Evolutionary conservation across 2,113 vertebrate species (phyloP).

Genomic region (Cariama cristata): DNA sequence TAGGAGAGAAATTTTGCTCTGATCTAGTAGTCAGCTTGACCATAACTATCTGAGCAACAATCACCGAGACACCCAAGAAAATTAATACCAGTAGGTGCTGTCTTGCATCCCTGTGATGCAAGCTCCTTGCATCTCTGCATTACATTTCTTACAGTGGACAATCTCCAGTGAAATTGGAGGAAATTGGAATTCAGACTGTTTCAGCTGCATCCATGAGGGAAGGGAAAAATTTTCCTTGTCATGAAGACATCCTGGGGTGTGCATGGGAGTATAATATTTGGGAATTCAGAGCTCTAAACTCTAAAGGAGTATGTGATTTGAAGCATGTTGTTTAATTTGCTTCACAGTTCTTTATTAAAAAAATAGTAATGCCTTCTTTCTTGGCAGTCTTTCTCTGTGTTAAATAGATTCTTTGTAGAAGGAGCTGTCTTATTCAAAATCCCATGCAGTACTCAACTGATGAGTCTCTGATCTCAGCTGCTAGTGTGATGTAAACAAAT

Average conservation of each 20-base stretch:
- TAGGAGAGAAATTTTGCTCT: not conserved
- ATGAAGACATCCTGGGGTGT: accelerated
- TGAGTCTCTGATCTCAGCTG: not conserved
- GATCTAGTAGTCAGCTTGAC: not conserved
- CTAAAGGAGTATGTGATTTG: not conserved
- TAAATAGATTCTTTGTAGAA: not conserved
- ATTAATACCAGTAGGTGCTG: not conserved
- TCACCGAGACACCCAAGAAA: not conserved
- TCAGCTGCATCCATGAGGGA: not conserved
- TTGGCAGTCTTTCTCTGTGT: not conserved
- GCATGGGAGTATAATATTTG: not conserved
- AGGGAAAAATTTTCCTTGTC: not conserved
- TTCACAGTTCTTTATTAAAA: not conserved
- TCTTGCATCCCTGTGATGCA: not conserved
- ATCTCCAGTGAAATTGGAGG: not conserved
- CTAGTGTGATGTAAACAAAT: not conserved
- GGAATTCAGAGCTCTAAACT: not conserved
- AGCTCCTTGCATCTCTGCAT: not conserved
- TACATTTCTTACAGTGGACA: not conserved
- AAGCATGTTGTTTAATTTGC: not conserved
- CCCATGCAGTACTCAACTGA: not conserved
- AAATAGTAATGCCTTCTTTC: not conserved
- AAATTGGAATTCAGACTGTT: not conserved
- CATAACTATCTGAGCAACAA: not conserved
- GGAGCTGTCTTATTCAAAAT: not conserved